Percentiles rank a stretch among this genome's conserved stretches.
Conservation (phyloP, 30 jellyfish, hydroid and myxozoan genomes). For the Hydractinia echinata region DNA sequence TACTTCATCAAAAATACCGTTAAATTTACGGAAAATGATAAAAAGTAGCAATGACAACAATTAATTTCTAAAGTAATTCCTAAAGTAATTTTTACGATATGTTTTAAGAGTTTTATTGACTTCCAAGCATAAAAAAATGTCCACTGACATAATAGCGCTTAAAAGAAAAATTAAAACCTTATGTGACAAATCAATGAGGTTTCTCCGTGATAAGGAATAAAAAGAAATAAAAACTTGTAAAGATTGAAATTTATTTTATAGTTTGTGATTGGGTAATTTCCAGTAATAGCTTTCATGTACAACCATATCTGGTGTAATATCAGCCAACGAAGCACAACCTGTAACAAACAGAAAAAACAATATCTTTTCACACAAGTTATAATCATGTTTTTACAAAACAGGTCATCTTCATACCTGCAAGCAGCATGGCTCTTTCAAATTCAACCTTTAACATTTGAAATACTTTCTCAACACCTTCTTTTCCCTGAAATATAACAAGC, state of each 20-base stretch:
- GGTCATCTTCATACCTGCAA: constrained; percentile 42
- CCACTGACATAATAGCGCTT: too few species aligned
- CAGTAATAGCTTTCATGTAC: constrained; percentile 59
- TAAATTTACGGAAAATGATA: too few species aligned
- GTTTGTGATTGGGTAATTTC: background rate
- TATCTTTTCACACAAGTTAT: background rate
- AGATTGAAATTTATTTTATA: background rate
- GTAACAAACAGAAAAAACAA: background rate
- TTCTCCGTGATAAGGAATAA: background rate
- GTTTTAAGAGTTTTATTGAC: too few species aligned
- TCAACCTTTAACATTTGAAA: constrained; percentile 49
- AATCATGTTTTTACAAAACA: background rate
- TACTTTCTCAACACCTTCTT: constrained; percentile 71
- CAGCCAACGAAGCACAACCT: constrained; percentile 54
- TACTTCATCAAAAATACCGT: too few species aligned
- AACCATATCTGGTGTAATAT: constrained; percentile 48
- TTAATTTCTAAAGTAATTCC: too few species aligned
- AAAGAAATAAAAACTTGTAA: background rate
- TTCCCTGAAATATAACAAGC: constrained; percentile 55
- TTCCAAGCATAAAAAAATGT: too few species aligned
- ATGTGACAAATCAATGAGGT: too few species aligned
- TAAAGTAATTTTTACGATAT: too few species aligned
- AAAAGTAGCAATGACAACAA: too few species aligned
- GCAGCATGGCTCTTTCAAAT: constrained; percentile 54
- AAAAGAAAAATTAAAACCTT: too few species aligned